Base-by-base conservation (phyloP, 2,888 invertebrate genomes). In the Trissolcus brochymenae region DNA sequence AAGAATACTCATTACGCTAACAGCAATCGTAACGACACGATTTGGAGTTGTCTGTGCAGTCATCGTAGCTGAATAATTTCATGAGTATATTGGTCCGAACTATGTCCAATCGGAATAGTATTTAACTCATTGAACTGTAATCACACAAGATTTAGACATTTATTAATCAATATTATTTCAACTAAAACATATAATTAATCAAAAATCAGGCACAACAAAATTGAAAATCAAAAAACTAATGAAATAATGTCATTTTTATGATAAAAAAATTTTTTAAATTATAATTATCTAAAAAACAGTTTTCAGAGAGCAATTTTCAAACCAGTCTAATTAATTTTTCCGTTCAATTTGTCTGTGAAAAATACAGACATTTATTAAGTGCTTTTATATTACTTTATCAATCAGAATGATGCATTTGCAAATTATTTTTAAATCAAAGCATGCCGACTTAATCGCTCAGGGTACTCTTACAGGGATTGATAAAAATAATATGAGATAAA, bases 61-160 rank as follows among this genome's bases (percentile, higher is more conserved):
- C 78, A 78, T 78, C 72, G 75, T 71, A 21, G 59, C 54, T 64
- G 67, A 73, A 70, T 62, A 78, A 78, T 75, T 71, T 71, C 78
- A 78, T 78, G 66, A 78, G 78, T 71, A 51, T 74, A 59, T 67
- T 55, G 62, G 62, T 61, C 62, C 43, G 56, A 67, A 71, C 74
- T 74, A 49, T 64, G 40, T 53, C 67, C 71, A 66, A 71, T 54
- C 50, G 70, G 59, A 57, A 35, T 35, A 11, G 53, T 71, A 60
- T 60, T 75, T 54, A 65, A 53, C 25, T 65, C 59, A 72, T 62
- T 50, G 70, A 78, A 66, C 59, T 70, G 61, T 46, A 78, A 78
- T 61, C 40, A 19, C 19, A 70, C 49, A 78, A 74, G 66, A 53
- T 57, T 67, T 41, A 65, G 51, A 61, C n/a, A 46, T 14, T 46